A percentile compares a stretch with the other conserved stretches of the same genome.
Evolutionary conservation across 35 echinoderm and acorn worm species (phyloP).

Genomic region (Ophiothrix spiculata): DNA sequence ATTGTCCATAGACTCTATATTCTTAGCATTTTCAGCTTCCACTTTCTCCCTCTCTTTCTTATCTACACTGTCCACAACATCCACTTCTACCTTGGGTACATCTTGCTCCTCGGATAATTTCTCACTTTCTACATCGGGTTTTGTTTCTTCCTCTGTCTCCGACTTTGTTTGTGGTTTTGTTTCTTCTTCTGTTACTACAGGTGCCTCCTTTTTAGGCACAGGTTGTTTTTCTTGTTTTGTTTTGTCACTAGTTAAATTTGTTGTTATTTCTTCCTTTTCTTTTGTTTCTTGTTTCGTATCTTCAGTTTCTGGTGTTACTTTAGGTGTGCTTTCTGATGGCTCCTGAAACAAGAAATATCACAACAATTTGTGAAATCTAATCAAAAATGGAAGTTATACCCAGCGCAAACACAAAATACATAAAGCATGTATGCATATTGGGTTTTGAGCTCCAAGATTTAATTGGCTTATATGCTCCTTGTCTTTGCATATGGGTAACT

Average conservation of each 20-base stretch:
- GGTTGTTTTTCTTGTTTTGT: neutral
- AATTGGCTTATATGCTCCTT: no score
- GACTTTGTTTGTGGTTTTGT: conserved; percentile 16
- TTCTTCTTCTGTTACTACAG: conserved; percentile 10
- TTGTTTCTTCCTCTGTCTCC: conserved; percentile 16
- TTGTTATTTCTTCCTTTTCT: neutral
- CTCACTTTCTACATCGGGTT: conserved; percentile 9
- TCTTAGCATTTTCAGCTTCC: conserved; percentile 83
- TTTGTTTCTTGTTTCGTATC: neutral
- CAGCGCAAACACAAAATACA: no score
- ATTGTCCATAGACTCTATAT: conserved; percentile 61
- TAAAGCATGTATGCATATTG: no score
- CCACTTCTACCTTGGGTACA: neutral
- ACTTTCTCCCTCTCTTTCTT: conserved; percentile 44
- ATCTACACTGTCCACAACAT: conserved; percentile 17
- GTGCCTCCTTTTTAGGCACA: neutral
- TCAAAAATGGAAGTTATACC: no score
- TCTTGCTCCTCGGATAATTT: neutral
- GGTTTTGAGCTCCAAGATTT: no score
- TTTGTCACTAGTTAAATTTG: no score
- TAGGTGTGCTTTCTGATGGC: neutral
- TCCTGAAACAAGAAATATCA: no score
- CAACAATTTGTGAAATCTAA: no score
- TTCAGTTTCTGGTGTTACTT: neutral
- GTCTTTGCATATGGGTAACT: no score